Evolutionary conservation across 2,113 vertebrate genomes (phyloP), one percentile per base, ranked within the genome.

Genomic region (Aspidoscelis tigris): DNA sequence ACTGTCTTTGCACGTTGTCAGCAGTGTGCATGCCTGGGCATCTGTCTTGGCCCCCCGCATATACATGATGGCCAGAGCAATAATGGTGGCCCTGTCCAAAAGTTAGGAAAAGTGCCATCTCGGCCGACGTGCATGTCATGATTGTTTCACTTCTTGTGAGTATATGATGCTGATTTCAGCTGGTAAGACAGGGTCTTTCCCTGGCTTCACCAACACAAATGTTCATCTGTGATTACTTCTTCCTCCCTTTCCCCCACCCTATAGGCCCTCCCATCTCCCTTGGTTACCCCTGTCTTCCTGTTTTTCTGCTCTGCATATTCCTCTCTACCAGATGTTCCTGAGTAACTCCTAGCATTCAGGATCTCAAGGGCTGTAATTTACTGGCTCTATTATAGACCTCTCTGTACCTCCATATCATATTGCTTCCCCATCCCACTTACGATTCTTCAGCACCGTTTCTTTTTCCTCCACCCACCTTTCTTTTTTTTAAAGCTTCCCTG

Each of bases 381-480:
- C 18, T 61, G 58, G 18, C 18, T 61, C 58, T 61, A 4, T 44
- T 47, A 75, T 12, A 75, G 73, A 7, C 72, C 21, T 47, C 21
- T 21, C 21, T 43, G 18, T 4, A 74, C 22, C 73, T 47, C 21
- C 16, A 18, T 12, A 9, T 47, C 20, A 2, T 39, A n/a, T 11
- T 74, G 21, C 9, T 26, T 50, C 4, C 72, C 44, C 72, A 24
- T 4, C 8, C 43, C 18, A 72, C 21, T 11, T 61, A 18, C 18
- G 47, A 14, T 69, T 89, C 84, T 69, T 55, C 79, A 61, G 50
- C 3, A 82, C 89, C 22, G 53, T 47, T 7, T 74, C 33, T 11
- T 6, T 6, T 50, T 18, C 2, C 33, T 58, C 22, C 33, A 33
- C 33, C 33, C 33, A 33, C 33, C 75, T 39, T 33, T n/a, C 21